phyloP scores from a whole-genome alignment of 2,797 vertebrate genomes.

The Mycteria americana region DNA sequence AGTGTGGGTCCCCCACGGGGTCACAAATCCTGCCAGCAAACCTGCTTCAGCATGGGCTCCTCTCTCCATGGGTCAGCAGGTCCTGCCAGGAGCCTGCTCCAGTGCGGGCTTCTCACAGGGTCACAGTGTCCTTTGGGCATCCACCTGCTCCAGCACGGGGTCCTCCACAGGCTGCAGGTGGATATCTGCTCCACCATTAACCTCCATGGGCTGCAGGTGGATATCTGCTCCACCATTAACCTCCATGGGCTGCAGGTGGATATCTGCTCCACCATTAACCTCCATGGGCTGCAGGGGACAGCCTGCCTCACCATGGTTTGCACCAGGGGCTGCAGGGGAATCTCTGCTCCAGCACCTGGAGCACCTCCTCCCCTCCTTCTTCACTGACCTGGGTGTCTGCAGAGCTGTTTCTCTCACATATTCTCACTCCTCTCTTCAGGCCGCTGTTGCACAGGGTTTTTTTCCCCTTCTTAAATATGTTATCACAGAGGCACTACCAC shows the following conservation, averaged over 20 bases:
- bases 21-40: neutral
- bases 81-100: neutral
- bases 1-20: rapidly evolving
- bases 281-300: neutral
- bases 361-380: too few species aligned
- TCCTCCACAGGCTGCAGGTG: neutral
- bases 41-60: neutral
- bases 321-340: neutral
- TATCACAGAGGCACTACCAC: neutral
- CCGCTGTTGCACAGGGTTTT: neutral
- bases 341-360: neutral
- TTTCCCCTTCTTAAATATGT: too few species aligned
- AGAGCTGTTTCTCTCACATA: neutral
- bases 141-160: neutral
- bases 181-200: neutral
- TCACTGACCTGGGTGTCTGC: neutral
- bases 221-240: neutral
- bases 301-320: neutral
- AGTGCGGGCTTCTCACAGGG: rapidly evolving
- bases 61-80: neutral
- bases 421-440: neutral
- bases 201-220: neutral
- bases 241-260: neutral
- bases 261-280: neutral
- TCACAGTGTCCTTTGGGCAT: too few species aligned